Evolutionary conservation across 2,888 invertebrate genomes (phyloP).

Genomic region (Meandrusa payeni): DNA sequence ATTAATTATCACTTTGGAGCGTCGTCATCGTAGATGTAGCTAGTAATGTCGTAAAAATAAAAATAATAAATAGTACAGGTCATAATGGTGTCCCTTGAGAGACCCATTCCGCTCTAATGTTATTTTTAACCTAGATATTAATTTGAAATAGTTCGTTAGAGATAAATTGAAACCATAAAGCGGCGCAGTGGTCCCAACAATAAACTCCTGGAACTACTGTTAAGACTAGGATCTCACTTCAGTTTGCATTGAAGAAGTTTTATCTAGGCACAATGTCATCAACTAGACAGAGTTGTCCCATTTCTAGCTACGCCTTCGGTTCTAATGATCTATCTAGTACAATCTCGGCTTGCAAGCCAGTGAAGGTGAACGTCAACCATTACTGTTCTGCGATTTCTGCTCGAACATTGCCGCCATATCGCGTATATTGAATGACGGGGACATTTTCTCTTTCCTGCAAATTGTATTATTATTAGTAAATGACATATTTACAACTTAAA

Average conservation of each 20-base stretch:
- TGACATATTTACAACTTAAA: no score
- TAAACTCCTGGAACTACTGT: no score
- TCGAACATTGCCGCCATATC: constrained; percentile 93
- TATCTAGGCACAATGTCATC: no score
- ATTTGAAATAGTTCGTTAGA: background rate
- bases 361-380: constrained; percentile 42
- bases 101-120: background rate
- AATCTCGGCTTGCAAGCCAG: background rate
- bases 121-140: background rate
- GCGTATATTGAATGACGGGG: constrained; percentile 87
- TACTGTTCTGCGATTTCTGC: constrained; percentile 80
- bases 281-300: background rate
- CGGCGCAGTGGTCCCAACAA: constrained; percentile 12
- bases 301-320: constrained; percentile 18
- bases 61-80: background rate
- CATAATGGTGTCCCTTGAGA: constrained; percentile 2
- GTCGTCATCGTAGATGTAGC: constrained; percentile 13
- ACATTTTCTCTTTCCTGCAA: constrained; percentile 84
- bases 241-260: no score
- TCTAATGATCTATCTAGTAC: constrained; percentile 1
- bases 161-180: constrained; percentile 11
- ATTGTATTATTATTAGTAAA: background rate
- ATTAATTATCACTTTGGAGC: constrained; percentile 6
- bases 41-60: constrained; percentile 7
- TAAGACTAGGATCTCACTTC: background rate